Conservation (phyloP, 2,888 invertebrate species). For the Napeogenes inachia region DNA sequence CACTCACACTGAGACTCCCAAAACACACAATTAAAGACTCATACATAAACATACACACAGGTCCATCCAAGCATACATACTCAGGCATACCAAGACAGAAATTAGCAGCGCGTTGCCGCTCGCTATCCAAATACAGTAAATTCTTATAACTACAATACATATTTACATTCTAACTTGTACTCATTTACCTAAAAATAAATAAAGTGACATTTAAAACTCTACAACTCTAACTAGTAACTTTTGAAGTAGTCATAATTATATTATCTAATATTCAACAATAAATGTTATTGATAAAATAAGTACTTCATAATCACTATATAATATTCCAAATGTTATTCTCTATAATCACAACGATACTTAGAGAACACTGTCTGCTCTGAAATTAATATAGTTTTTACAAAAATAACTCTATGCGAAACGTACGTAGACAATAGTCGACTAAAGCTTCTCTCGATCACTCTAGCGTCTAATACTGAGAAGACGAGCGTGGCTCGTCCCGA, state of each 20-base stretch:
- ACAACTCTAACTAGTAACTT: conserved; percentile 40
- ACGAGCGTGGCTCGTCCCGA: conserved; percentile 18
- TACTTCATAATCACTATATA: conserved; percentile 9
- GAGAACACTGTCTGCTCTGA: conserved; percentile 31
- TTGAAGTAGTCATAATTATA: conserved; percentile 28
- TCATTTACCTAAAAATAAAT: conserved; percentile 64
- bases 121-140: conserved; percentile 6
- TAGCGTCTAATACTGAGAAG: conserved; percentile 24
- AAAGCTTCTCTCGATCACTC: conserved; percentile 26
- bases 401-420: conserved; percentile 24
- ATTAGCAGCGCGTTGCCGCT: conserved; percentile 22
- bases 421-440: conserved; percentile 24
- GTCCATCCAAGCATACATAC: conserved; percentile 29
- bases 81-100: conserved; percentile 18
- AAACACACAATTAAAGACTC: no score
- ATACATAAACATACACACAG: background rate
- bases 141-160: conserved; percentile 19
- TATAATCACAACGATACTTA: conserved; percentile 41
- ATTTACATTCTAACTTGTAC: conserved; percentile 60
- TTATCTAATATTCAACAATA: conserved; percentile 27
- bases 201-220: conserved; percentile 37
- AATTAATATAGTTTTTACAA: conserved; percentile 28
- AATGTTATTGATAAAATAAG: conserved; percentile 24
- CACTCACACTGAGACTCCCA: background rate
- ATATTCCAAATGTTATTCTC: conserved; percentile 32